Percentiles rank a stretch among this genome's conserved stretches.
These are phyloP conservation scores for Polydrusus tereticollis DNA, from an alignment of 2,888 invertebrate species.

Conservation along the genomic window DNA sequence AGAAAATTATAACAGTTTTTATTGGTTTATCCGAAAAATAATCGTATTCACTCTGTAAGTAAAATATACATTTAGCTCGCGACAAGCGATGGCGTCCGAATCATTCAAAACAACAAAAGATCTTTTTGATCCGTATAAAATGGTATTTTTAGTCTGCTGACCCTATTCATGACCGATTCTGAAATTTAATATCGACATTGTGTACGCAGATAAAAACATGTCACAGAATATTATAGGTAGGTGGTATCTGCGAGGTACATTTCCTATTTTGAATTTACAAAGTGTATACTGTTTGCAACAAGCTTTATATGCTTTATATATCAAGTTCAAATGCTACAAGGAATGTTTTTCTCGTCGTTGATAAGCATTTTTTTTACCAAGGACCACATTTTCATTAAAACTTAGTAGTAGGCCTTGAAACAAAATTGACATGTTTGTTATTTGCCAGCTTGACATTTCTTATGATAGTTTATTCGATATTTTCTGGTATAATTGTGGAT, in stretches of 20 bases:
- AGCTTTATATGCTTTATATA: background rate
- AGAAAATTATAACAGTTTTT: too few species aligned
- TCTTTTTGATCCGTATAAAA: constrained; percentile 33
- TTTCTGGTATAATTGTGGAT: too few species aligned
- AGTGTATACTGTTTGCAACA: background rate
- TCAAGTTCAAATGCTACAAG: background rate
- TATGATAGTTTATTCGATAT: too few species aligned
- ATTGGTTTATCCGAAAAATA: background rate
- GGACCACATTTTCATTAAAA: too few species aligned
- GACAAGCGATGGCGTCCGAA: constrained; percentile 4
- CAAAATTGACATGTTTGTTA: too few species aligned
- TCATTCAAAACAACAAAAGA: constrained; percentile 32
- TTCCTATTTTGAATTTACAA: background rate
- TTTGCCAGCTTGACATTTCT: too few species aligned
- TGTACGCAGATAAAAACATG: constrained; percentile 35
- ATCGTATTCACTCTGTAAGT: background rate
- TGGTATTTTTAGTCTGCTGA: constrained; percentile 39
- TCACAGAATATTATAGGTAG: constrained; percentile 21
- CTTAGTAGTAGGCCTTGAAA: too few species aligned
- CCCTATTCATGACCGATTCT: constrained; percentile 34
- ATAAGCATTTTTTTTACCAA: too few species aligned
- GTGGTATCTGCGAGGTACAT: constrained; percentile 4
- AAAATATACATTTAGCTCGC: constrained; percentile 27
- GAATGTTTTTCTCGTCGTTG: background rate
- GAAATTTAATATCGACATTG: constrained; percentile 41